phyloP scores from a whole-genome alignment of 1,140 invertebrate genomes.

The Lasioglossum albipes region DNA sequence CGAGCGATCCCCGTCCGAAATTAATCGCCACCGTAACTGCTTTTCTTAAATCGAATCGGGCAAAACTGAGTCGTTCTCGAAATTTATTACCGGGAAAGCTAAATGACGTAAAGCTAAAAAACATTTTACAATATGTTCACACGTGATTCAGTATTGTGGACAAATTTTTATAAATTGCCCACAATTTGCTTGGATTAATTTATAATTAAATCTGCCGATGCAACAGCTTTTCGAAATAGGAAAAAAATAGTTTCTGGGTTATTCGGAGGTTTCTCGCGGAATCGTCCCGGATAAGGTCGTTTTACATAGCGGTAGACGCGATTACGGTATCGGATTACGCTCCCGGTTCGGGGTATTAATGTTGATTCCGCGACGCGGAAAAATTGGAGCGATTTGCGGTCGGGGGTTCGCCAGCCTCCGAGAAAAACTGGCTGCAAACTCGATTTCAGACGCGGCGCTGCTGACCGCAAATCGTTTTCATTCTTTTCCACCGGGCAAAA shows the following conservation, averaged over 20 bases:
- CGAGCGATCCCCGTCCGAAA: neutral
- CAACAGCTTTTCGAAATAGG: too few species aligned
- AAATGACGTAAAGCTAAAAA: too few species aligned
- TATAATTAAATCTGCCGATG: too few species aligned
- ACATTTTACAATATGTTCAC: too few species aligned
- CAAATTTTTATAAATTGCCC: too few species aligned
- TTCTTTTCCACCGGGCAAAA: conserved; percentile 25
- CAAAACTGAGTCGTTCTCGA: too few species aligned
- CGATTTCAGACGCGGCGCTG: neutral
- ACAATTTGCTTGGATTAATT: too few species aligned
- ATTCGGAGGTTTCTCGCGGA: neutral
- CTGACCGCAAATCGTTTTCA: conserved; percentile 41
- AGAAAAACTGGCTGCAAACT: too few species aligned
- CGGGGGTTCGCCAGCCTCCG: conserved; percentile 1
- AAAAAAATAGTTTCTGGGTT: neutral
- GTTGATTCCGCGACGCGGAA: neutral
- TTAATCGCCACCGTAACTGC: conserved; percentile 2
- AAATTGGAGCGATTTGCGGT: conserved; percentile 44
- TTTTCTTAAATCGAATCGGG: neutral
- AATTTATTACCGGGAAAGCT: too few species aligned
- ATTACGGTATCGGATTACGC: conserved; percentile 26
- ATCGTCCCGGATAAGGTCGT: neutral
- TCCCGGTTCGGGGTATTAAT: conserved; percentile 23
- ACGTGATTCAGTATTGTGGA: too few species aligned
- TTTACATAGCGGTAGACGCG: conserved; percentile 27